A percentile compares a stretch with the other conserved stretches of the same genome.
These are phyloP conservation scores for Hirtodrosophila cameraria DNA, from an alignment of 2,888 invertebrate genomes.

Conservation along the genomic window DNA sequence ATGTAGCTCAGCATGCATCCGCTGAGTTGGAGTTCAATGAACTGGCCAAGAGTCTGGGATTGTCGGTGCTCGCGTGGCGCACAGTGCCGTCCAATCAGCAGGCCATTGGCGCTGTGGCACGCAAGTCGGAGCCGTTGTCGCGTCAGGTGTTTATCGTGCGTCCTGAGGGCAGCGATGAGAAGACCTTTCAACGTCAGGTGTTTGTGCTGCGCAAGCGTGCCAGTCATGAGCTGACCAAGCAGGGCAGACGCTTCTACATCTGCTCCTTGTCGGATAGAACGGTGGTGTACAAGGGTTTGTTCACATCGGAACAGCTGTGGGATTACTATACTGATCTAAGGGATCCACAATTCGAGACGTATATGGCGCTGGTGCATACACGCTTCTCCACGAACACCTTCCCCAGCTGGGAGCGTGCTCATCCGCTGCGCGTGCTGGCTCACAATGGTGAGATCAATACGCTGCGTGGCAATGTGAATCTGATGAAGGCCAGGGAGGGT, in stretches of 20 bases:
- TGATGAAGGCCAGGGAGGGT: conserved; percentile 99
- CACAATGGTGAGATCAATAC: conserved; percentile 99
- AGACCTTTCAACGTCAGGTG: conserved; percentile 87
- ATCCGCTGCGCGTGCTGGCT: conserved; percentile 95
- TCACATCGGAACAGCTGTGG: conserved; percentile 96
- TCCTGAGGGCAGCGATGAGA: conserved; percentile 82
- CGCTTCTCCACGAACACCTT: conserved; percentile 99
- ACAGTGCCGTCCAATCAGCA: conserved; percentile 94
- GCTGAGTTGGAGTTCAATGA: conserved; percentile 92
- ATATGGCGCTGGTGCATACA: conserved; percentile 98
- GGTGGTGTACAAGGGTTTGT: conserved; percentile 98
- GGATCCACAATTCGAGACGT: conserved; percentile 94
- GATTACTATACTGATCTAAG: conserved; percentile 89
- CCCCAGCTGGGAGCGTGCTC: conserved; percentile 99
- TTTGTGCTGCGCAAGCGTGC: conserved; percentile 97
- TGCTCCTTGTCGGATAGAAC: conserved; percentile 96
- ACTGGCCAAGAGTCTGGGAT: conserved; percentile 91
- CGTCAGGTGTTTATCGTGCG: conserved; percentile 95
- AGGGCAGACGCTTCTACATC: conserved; percentile 96
- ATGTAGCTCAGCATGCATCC: conserved; percentile 91
- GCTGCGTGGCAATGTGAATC: conserved; percentile 97
- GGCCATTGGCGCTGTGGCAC: conserved; percentile 95
- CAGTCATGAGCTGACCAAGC: conserved; percentile 93
- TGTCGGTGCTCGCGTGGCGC: conserved; percentile 96
- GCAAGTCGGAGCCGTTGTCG: conserved; percentile 97